Percentiles rank a stretch among this genome's conserved stretches.
Conservation (phyloP, 2,113 vertebrate genomes). For the Phrynocephalus versicolor region DNA sequence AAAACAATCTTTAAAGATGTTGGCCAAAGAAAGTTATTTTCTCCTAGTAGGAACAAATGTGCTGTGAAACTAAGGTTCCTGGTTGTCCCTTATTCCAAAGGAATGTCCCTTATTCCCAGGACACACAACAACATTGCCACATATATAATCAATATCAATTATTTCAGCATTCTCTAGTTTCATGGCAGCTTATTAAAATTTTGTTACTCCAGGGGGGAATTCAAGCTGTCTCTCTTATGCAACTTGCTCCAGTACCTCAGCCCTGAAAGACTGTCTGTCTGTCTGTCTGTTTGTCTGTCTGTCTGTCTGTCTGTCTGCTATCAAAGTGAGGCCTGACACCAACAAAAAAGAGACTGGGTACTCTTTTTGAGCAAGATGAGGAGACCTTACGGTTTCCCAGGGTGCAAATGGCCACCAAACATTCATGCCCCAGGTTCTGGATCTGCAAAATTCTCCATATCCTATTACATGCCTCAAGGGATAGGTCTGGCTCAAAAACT, state of each 20-base stretch:
- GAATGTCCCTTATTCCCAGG: neutral
- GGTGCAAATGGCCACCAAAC: neutral
- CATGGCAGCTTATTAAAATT: neutral
- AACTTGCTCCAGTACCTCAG: neutral
- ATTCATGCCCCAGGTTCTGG: neutral
- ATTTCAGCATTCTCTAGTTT: neutral
- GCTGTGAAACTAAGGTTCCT: neutral
- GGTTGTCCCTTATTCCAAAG: slow-evolving; percentile 1
- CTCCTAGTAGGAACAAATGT: neutral
- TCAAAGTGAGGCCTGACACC: no score
- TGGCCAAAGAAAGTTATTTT: slow-evolving; percentile 4
- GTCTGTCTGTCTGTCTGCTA: no score
- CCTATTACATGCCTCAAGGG: neutral
- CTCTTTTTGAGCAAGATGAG: neutral
- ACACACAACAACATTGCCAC: neutral
- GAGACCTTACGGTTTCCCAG: neutral
- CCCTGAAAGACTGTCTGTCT: neutral
- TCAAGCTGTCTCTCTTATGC: neutral
- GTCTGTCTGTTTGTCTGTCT: no score
- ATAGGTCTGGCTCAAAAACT: neutral
- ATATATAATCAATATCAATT: slow-evolving; percentile 1
- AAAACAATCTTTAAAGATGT: slow-evolving; percentile 8
- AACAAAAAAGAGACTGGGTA: no score
- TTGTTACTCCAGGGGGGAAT: neutral
- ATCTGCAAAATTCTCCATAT: neutral